Percentiles rank a stretch among this genome's conserved stretches.
phyloP scores from a whole-genome alignment of 2,888 invertebrate genomes.

The Scaptomyza flava region DNA sequence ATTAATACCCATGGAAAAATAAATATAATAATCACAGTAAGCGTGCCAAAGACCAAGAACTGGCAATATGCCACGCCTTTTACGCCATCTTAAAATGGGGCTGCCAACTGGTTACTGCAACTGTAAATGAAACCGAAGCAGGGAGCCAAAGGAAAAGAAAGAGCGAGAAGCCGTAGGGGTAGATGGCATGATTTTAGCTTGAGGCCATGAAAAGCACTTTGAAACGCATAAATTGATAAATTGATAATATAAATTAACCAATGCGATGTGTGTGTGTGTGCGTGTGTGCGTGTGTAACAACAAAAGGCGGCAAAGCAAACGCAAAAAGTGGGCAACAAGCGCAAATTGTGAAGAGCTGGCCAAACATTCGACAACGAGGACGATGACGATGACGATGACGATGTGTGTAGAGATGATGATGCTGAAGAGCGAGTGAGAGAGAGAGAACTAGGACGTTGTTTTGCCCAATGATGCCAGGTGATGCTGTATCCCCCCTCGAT shows the following conservation, averaged over 20 bases:
- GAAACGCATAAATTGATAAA: conserved; percentile 76
- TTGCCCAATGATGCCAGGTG: conserved; percentile 47
- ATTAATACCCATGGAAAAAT: conserved; percentile 35
- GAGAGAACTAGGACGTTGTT: conserved; percentile 38
- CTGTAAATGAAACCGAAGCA: conserved; percentile 33
- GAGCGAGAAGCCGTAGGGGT: background rate
- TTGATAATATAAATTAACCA: conserved; percentile 79
- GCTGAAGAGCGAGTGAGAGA: conserved; percentile 2
- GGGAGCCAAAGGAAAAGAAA: background rate
- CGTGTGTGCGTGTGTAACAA: conserved; percentile 42
- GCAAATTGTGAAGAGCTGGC: conserved; percentile 45
- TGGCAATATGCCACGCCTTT: conserved; percentile 16
- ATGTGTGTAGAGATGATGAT: background rate
- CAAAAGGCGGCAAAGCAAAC: conserved; percentile 38
- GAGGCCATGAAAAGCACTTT: conserved; percentile 74
- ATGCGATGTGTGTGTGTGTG: conserved; percentile 49
- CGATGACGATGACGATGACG: conserved; percentile 10
- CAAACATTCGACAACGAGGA: conserved; percentile 45
- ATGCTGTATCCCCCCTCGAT: conserved; percentile 16
- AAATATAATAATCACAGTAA: conserved; percentile 10
- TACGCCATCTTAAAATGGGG: background rate
- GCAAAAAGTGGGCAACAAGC: conserved; percentile 24
- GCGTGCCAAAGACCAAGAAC: conserved; percentile 52
- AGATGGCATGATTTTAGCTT: conserved; percentile 19
- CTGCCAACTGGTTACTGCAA: conserved; percentile 38